These are phyloP conservation scores for Galeruca laticollis DNA, from an alignment of 2,888 invertebrate genomes.

Conservation along the genomic window DNA sequence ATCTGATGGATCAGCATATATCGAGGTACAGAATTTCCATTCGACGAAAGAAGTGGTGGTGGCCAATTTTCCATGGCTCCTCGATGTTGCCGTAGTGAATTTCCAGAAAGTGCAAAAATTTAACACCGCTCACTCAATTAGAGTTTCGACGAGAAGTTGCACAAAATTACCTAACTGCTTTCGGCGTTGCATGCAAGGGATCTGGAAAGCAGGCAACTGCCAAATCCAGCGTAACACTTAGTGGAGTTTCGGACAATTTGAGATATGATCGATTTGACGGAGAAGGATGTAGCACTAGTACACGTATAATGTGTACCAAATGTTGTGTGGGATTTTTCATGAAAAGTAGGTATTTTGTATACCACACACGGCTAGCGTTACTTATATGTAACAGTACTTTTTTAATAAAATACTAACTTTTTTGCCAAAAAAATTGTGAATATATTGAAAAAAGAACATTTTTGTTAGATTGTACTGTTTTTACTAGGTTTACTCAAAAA, in stretches of 20 bases:
- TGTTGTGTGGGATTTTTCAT: no score
- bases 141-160: constrained; percentile 41
- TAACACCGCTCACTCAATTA: constrained; percentile 17
- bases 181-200: constrained; percentile 26
- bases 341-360: no score
- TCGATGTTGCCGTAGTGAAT: constrained; percentile 22
- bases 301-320: no score
- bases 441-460: no score
- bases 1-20: constrained; percentile 20
- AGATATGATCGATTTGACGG: constrained; percentile 38
- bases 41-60: no score
- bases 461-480: no score
- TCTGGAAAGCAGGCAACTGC: constrained; percentile 26
- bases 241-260: constrained; percentile 33
- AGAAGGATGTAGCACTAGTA: no score
- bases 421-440: no score
- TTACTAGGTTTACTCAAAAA: no score
- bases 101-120: neutral
- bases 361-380: no score
- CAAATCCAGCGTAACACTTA: constrained; percentile 17
- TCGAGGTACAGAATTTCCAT: constrained; percentile 10
- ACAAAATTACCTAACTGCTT: constrained; percentile 34
- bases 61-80: constrained; percentile 26
- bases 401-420: no score
- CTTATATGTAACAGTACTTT: no score